A percentile compares a stretch with the other conserved stretches of the same genome.
phyloP scores from a whole-genome alignment of 2,797 vertebrate genomes.

The Gallirallus australis region DNA sequence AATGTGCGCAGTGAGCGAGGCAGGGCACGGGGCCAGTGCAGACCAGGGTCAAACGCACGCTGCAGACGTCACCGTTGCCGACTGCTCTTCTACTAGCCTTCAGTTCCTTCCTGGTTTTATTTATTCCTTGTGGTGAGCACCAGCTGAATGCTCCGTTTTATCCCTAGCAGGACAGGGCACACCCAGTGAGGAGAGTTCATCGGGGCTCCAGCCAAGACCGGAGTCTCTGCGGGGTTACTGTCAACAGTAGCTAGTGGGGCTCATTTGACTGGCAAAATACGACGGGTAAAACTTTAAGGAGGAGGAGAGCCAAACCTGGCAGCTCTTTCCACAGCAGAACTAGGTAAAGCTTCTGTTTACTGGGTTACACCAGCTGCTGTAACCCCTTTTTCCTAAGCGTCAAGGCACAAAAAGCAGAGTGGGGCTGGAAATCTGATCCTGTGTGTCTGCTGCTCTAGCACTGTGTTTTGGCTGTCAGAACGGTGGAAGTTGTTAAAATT shows the following conservation, averaged over 20 bases:
- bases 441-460: neutral
- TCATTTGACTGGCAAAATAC: neutral
- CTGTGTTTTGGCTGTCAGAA: neutral
- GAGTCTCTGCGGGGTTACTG: neutral
- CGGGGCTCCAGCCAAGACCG: conserved; percentile 20
- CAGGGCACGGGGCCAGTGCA: neutral
- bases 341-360: neutral
- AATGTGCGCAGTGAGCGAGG: neutral
- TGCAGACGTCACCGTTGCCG: neutral
- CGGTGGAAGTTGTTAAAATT: neutral
- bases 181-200: conserved; percentile 40
- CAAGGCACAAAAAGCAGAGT: neutral
- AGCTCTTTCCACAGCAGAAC: neutral
- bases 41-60: neutral
- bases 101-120: conserved; percentile 54
- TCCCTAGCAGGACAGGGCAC: conserved; percentile 47
- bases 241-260: neutral
- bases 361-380: neutral
- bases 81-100: neutral
- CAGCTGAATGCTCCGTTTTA: conserved; percentile 24
- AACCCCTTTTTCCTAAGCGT: neutral
- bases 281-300: neutral
- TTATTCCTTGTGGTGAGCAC: conserved; percentile 33
- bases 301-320: neutral
- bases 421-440: neutral